Evolutionary conservation across 92 coral and sea anemone species (phyloP).

Genomic region (Ricordea florida): DNA sequence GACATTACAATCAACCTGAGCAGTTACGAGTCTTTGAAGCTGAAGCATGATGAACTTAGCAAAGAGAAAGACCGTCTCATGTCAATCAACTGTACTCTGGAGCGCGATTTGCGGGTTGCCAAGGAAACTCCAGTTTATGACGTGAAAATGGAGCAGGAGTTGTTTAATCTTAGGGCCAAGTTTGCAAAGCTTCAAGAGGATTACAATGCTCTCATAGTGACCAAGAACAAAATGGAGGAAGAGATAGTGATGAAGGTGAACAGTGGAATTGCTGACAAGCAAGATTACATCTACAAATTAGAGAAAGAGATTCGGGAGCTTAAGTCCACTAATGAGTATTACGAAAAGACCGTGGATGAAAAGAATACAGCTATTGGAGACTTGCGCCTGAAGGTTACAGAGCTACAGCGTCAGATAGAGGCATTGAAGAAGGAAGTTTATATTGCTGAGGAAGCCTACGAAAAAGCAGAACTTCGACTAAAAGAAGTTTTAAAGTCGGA

Average conservation of each 20-base stretch:
- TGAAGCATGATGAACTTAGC: constrained; percentile 13
- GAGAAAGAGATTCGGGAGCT: constrained; percentile 60
- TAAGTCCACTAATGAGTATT: constrained; percentile 52
- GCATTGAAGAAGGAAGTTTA: constrained; percentile 38
- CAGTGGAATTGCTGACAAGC: constrained; percentile 45
- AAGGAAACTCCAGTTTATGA: constrained; percentile 28
- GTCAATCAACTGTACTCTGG: constrained; percentile 5
- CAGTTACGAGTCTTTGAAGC: neutral
- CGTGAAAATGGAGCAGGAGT: neutral
- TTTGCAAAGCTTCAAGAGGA: constrained; percentile 45
- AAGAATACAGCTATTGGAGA: constrained; percentile 46
- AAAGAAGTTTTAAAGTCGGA: constrained; percentile 49
- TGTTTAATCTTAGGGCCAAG: neutral
- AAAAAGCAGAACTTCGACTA: constrained; percentile 51
- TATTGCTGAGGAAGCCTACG: constrained; percentile 59
- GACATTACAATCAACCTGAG: neutral
- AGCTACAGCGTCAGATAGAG: constrained; percentile 32
- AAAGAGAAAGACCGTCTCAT: constrained; percentile 26
- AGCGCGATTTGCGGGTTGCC: constrained; percentile 32
- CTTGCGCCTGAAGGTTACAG: constrained; percentile 18
- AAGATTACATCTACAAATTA: constrained; percentile 57
- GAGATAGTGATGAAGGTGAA: constrained; percentile 45
- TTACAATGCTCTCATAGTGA: constrained; percentile 15
- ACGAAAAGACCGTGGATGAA: constrained; percentile 27
- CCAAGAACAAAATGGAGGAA: constrained; percentile 42